These are phyloP conservation scores for Brachyptera risi DNA, from an alignment of 2,888 invertebrate genomes.

Conservation along the genomic window DNA sequence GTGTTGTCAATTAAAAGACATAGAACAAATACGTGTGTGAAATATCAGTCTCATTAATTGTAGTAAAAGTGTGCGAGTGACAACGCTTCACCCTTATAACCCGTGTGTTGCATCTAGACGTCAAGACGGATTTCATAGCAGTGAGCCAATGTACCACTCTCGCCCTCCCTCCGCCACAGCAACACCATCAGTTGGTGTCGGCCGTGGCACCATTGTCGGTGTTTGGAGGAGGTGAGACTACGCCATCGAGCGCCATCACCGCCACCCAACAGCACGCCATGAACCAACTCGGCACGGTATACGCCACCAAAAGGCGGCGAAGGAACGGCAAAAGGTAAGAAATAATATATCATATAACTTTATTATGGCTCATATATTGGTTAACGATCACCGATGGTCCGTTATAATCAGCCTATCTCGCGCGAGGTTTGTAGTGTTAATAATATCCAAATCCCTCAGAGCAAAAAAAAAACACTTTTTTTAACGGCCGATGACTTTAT, in stretches of 20 bases:
- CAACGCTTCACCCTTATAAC: too few species aligned
- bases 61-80: constrained; percentile 8
- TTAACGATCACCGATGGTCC: too few species aligned
- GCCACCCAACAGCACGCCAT: constrained; percentile 43
- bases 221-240: constrained; percentile 1
- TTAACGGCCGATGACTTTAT: too few species aligned
- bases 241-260: constrained; percentile 8
- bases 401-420: too few species aligned
- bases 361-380: too few species aligned
- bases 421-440: too few species aligned
- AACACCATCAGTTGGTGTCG: constrained; percentile 24
- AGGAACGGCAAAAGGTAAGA: constrained; percentile 94
- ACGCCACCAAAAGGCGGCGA: constrained; percentile 91
- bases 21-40: not conserved
- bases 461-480: too few species aligned
- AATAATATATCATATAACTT: too few species aligned
- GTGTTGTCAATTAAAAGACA: not conserved
- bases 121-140: constrained; percentile 28
- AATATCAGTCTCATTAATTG: not conserved
- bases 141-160: constrained; percentile 26
- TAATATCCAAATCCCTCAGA: too few species aligned
- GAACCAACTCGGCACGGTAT: constrained; percentile 93
- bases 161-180: constrained; percentile 22
- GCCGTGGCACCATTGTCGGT: constrained; percentile 20
- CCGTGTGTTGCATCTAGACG: not conserved